Base-by-base conservation (phyloP, 2,113 vertebrate species). In the Cynoglossus semilaevis region DNA sequence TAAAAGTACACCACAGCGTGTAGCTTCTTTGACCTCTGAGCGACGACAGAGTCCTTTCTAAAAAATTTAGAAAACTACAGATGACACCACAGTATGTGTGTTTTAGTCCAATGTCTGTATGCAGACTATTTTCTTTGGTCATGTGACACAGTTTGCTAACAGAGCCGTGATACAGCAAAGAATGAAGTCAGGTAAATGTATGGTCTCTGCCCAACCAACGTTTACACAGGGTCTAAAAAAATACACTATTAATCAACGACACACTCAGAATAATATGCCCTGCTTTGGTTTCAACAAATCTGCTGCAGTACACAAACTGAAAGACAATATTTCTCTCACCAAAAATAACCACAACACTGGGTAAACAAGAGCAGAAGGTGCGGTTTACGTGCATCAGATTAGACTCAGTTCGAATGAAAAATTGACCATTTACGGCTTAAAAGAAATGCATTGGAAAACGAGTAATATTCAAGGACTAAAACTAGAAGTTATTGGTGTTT, bases 211-310 rank as follows among this genome's bases (percentile, higher is more conserved):
- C 37, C 7, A 50, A 37, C 9, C 18, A 43, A 29, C 35, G 14
- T 44, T 50, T 42, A 17, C 71, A 79, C 43, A 54, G 72, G 63
- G 48, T 52, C 56, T 15, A 49, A 49, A 29, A 58, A 58, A 15
- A 10, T 29, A 4, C 22, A 52, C 34, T 17, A 58, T 52, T 44
- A 58, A 62, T 22, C 36, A 40, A 6, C 13, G 45, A 43, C 53
- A 78, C 55, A 67, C 52, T 62, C 47, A 69, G 37, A 56, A 76
- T 72, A 61, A 43, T 50, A 72, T 76, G 67, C 15, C 48, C 53
- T 76, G 70, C 14, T 38, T 62, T 48, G 56, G 58, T 66, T 51
- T 58, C 11, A 44, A 63, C 19, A 49, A 14, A 18, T 68, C 8
- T 42, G 29, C 58, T 55, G 37, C 17, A 49, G 56, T 37, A 38